Percentiles rank a stretch among this genome's conserved stretches.
Conservation (phyloP, 2,113 vertebrate species). For the Morone saxatilis region DNA sequence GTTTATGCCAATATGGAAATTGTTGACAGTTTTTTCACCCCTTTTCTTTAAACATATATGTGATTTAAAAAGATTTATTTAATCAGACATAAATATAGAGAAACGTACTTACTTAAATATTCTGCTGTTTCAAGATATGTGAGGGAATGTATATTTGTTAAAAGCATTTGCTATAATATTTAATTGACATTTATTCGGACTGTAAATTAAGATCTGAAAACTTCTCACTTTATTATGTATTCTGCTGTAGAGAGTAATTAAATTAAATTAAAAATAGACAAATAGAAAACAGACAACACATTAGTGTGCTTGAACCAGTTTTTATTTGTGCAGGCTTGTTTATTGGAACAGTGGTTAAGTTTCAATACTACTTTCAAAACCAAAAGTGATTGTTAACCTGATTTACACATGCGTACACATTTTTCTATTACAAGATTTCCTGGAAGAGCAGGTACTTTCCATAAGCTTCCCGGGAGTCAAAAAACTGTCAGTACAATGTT, state of each 20-base stretch:
- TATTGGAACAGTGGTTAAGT: background rate
- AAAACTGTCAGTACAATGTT: too few relatives aligned
- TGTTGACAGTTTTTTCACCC: too few relatives aligned
- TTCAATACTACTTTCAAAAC: background rate
- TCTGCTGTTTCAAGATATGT: too few relatives aligned
- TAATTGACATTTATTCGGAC: too few relatives aligned
- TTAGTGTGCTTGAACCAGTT: background rate
- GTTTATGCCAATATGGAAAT: too few relatives aligned
- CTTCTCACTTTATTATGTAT: background rate
- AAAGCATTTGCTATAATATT: too few relatives aligned
- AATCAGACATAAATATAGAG: too few relatives aligned
- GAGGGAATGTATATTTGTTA: too few relatives aligned
- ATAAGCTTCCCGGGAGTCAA: too few relatives aligned
- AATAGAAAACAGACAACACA: background rate
- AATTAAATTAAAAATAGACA: background rate
- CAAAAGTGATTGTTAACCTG: background rate
- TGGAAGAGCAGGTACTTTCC: background rate
- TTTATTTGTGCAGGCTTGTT: slow-evolving; percentile 13
- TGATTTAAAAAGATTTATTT: too few relatives aligned
- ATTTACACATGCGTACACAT: background rate
- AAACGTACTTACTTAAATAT: too few relatives aligned
- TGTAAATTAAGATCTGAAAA: background rate
- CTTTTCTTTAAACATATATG: too few relatives aligned
- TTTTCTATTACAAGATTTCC: background rate
- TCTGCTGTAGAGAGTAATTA: background rate